Base-by-base conservation (phyloP, 2,888 invertebrate species). In the Adelognathus sp. region DNA sequence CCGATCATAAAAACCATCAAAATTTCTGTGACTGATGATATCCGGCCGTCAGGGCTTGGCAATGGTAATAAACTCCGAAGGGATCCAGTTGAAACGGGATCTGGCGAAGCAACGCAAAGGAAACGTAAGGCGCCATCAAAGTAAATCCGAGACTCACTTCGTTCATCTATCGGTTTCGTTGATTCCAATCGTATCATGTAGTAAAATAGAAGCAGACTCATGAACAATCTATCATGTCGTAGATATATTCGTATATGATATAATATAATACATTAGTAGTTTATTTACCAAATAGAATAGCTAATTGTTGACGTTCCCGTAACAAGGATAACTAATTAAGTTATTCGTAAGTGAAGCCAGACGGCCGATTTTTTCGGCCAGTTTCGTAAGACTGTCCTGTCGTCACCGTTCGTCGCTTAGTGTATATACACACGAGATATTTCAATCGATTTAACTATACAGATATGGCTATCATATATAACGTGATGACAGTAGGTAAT, bases 381-480 rank as follows among this genome's bases (percentile, higher is more conserved):
- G 83, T 87, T 87, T 82, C 85, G 85, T 87, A 90, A 90, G 90
- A 89, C 88, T 90, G 88, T 86, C 85, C 77, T 83, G 70, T 67
- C 66, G 60, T 71, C 71, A 46, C 60, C 39, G 21, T 52, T 61
- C 11, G 69, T 56, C 54, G 52, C 54, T 58, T 39, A 36, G 33
- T 70, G 70, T 76, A 64, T 33, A 64, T 66, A 64, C 16, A 50
- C 27, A 18, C 33, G 24, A 33, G 21, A 21, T 33, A 33, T 21
- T 64, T n/a, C n/a, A 21, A 14, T 33, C 7, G 36, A 33, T 29
- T 24, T 24, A 16, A 44, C 7, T 44, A 16, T 4, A 21, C 6
- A 27, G 18, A 61, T n/a, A n/a, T 7, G n/a, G 61, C 36, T 41
- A 44, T 31, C 50, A 60, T 44, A 44, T 16, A 54, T 46, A 46